A percentile compares a stretch with the other conserved stretches of the same genome.
phyloP scores from a whole-genome alignment of 2,888 invertebrate species.

The Argynnis bischoffii region DNA sequence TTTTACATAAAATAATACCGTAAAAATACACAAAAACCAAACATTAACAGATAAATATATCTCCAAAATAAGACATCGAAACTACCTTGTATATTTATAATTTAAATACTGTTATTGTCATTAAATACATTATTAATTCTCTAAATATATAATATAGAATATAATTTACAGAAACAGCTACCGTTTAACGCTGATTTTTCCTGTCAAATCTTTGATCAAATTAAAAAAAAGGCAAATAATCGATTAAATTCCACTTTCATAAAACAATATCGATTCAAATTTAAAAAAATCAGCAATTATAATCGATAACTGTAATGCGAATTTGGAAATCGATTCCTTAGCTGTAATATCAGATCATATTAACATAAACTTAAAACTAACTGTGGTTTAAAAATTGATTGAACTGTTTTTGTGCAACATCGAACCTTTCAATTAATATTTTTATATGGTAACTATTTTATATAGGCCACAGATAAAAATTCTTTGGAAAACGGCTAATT shows the following conservation, averaged over 20 bases:
- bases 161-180: constrained; percentile 38
- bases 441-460: constrained; percentile 48
- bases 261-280: constrained; percentile 10
- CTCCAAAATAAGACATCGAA: constrained; percentile 67
- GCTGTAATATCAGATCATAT: constrained; percentile 55
- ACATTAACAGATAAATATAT: constrained; percentile 76
- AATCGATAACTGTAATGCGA: constrained; percentile 4
- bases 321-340: constrained; percentile 20
- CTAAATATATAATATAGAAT: constrained; percentile 44
- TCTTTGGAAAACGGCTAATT: constrained; percentile 20
- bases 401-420: constrained; percentile 63
- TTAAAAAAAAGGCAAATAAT: constrained; percentile 43
- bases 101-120: constrained; percentile 81
- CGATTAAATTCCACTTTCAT: constrained; percentile 7
- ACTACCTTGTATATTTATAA: constrained; percentile 50
- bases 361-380: constrained; percentile 47
- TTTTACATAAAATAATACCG: constrained; percentile 71
- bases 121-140: constrained; percentile 60
- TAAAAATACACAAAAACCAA: constrained; percentile 72
- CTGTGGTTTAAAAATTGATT: constrained; percentile 48
- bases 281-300: constrained; percentile 1
- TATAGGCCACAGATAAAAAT: constrained; percentile 33
- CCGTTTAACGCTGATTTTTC: constrained; percentile 8
- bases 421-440: constrained; percentile 34
- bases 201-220: constrained; percentile 40